Conservation (phyloP, 2,797 vertebrate genomes). For the Heliangelus exortis region DNA sequence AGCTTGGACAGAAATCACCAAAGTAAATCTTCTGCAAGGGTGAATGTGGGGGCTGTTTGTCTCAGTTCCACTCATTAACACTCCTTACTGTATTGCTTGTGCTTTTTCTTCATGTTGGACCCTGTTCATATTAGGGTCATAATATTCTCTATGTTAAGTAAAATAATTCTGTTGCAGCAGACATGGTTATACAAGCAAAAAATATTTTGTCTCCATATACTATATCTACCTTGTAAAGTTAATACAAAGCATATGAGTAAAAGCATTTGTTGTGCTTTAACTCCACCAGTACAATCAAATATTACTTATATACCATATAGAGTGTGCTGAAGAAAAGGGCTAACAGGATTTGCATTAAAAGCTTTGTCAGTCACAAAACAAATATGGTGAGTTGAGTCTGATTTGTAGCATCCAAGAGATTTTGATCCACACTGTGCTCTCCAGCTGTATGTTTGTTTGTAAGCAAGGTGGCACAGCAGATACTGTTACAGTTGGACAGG, state of each 20-base stretch:
- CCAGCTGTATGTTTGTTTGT: background rate
- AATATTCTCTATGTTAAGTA: background rate
- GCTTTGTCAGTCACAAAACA: background rate
- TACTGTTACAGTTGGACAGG: background rate
- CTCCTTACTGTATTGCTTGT: background rate
- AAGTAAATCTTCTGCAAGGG: background rate
- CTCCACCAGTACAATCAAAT: background rate
- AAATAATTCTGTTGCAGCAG: background rate
- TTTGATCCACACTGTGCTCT: background rate
- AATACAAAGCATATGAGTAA: slow-evolving; percentile 28
- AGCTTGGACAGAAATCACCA: background rate
- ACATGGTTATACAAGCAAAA: background rate
- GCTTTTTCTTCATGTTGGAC: background rate
- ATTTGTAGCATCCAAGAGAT: background rate
- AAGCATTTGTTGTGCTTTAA: background rate
- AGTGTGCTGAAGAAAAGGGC: background rate
- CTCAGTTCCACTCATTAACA: background rate
- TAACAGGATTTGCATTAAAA: background rate
- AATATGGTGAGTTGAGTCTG: background rate
- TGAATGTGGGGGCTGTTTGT: background rate
- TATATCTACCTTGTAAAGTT: slow-evolving; percentile 27
- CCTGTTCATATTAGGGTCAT: rapidly evolving
- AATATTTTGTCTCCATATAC: background rate
- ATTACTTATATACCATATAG: background rate
- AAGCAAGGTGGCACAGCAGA: background rate